Conservation (phyloP, 2,888 invertebrate genomes). For the Rapana venosa region DNA sequence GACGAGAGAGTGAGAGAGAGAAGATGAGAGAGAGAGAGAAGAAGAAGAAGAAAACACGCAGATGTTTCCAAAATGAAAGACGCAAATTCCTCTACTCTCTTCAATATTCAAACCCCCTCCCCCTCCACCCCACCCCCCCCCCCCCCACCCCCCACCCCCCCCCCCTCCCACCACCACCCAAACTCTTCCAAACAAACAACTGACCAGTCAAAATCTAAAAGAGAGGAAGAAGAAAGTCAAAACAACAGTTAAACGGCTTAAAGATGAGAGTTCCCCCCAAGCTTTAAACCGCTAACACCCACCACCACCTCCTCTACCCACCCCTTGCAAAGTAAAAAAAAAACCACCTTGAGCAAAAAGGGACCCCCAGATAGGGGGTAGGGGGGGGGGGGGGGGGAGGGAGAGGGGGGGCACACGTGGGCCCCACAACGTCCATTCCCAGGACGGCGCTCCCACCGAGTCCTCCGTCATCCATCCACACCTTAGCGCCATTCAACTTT, state of each 20-base stretch:
- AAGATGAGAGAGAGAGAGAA: too few relatives aligned
- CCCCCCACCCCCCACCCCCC: too few relatives aligned
- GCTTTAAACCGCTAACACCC: neutral
- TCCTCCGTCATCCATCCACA: too few relatives aligned
- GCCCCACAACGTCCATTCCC: too few relatives aligned
- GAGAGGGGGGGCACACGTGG: neutral
- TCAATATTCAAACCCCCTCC: too few relatives aligned
- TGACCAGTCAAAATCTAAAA: too few relatives aligned
- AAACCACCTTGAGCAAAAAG: neutral
- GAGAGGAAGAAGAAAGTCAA: neutral
- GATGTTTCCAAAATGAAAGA: neutral
- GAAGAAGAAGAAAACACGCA: neutral
- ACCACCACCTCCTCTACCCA: neutral
- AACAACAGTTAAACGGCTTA: neutral
- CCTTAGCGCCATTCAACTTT: too few relatives aligned
- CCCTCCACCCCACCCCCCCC: too few relatives aligned
- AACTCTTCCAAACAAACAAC: too few relatives aligned
- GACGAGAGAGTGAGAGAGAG: too few relatives aligned
- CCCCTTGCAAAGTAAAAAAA: neutral
- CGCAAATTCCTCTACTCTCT: neutral
- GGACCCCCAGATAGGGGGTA: neutral
- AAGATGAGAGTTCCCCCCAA: neutral
- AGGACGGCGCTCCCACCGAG: too few relatives aligned
- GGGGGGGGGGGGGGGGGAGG: neutral
- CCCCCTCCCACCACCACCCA: too few relatives aligned